These are phyloP conservation scores for Cyaniris semiargus DNA, from an alignment of 2,888 invertebrate genomes.

Conservation along the genomic window DNA sequence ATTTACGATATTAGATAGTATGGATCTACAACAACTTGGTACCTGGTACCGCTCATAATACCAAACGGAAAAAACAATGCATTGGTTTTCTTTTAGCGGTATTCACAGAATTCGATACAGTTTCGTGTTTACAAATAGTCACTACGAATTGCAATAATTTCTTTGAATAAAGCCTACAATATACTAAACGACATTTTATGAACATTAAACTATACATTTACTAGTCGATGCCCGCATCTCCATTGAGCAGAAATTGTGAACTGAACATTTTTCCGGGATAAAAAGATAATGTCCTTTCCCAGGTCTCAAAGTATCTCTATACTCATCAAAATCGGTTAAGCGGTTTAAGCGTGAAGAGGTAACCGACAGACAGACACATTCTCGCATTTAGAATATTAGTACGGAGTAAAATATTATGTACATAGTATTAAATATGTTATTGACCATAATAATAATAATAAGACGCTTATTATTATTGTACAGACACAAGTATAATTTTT, in stretches of 20 bases:
- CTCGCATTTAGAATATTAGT: too few species aligned
- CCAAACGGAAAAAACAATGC: slow-evolving; percentile 6
- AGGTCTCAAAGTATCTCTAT: too few species aligned
- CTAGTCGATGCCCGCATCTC: background rate
- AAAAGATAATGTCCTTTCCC: too few species aligned
- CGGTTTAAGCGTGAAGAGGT: too few species aligned
- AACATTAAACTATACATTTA: too few species aligned
- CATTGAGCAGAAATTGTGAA: too few species aligned
- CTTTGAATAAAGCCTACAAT: background rate
- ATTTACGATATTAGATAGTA: background rate
- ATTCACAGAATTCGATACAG: background rate
- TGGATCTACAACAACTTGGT: background rate
- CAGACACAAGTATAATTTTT: background rate
- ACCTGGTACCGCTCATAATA: background rate
- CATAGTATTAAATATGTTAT: too few species aligned
- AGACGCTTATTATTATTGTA: slow-evolving; percentile 4
- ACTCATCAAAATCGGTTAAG: too few species aligned
- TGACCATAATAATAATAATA: background rate
- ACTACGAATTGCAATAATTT: background rate
- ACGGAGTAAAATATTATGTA: background rate
- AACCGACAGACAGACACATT: too few species aligned
- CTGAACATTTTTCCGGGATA: too few species aligned
- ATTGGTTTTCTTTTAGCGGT: background rate
- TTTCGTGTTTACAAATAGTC: background rate
- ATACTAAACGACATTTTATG: too few species aligned